Conservation (phyloP, 1,140 invertebrate genomes). For the Battus philenor region DNA sequence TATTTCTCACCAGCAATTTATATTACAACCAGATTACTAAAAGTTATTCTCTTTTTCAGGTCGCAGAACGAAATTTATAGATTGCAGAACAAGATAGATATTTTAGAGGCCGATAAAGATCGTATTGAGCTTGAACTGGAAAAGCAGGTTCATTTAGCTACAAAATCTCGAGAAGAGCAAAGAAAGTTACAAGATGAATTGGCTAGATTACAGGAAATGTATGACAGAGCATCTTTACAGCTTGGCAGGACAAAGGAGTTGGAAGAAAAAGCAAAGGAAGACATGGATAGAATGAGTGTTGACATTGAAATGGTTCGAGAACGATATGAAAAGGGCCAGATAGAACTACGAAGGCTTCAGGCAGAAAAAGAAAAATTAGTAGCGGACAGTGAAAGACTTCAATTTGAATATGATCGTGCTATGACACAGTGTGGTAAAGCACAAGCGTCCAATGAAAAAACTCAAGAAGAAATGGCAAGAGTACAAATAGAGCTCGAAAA, state of each 20-base stretch:
- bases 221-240: conserved; percentile 89
- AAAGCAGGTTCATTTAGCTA: conserved; percentile 85
- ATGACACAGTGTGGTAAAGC: conserved; percentile 89
- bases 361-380: conserved; percentile 91
- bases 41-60: conserved; percentile 69
- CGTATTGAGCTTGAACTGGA: conserved; percentile 90
- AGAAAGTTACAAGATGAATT: conserved; percentile 91
- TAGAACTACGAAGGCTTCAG: conserved; percentile 87
- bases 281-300: conserved; percentile 86
- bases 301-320: conserved; percentile 92
- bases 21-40: no score
- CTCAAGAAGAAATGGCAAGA: conserved; percentile 90
- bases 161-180: conserved; percentile 90
- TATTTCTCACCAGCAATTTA: no score
- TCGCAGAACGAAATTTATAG: conserved; percentile 92
- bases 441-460: conserved; percentile 89
- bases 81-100: conserved; percentile 90
- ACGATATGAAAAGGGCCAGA: conserved; percentile 91
- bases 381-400: conserved; percentile 88
- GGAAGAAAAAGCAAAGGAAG: conserved; percentile 94
- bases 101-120: conserved; percentile 90
- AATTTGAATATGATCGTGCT: conserved; percentile 89
- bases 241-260: conserved; percentile 90
- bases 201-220: conserved; percentile 89
- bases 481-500: conserved; percentile 93